These are phyloP conservation scores for Tetheella fluctuosa DNA, from an alignment of 2,888 invertebrate genomes.

Conservation along the genomic window DNA sequence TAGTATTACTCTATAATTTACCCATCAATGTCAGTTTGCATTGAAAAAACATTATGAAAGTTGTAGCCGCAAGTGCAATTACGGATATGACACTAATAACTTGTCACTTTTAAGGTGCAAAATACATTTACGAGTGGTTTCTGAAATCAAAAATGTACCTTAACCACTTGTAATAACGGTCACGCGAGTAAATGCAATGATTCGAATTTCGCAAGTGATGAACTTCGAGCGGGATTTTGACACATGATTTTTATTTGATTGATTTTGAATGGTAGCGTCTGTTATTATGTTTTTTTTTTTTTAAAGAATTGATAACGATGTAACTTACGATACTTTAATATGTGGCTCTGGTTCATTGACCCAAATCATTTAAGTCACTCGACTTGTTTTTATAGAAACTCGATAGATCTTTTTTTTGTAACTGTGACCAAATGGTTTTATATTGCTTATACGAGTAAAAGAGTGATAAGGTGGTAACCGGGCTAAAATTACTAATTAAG, in stretches of 20 bases:
- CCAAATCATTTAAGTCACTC: slow-evolving; percentile 4
- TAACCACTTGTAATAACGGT: not conserved
- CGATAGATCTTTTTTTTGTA: not conserved
- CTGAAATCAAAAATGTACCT: slow-evolving; percentile 9
- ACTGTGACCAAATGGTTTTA: not conserved
- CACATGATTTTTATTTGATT: not conserved
- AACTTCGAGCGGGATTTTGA: not conserved
- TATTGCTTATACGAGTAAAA: no score
- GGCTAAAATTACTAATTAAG: no score
- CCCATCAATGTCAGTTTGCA: not conserved
- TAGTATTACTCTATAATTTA: not conserved
- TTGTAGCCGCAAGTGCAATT: slow-evolving; percentile 24
- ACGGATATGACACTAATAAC: slow-evolving; percentile 36
- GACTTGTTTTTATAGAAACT: not conserved
- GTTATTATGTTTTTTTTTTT: not conserved
- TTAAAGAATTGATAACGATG: not conserved
- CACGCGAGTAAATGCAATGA: not conserved
- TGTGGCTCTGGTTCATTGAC: not conserved
- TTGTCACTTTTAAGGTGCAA: slow-evolving; percentile 31
- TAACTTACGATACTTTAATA: slow-evolving; percentile 4
- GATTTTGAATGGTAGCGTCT: not conserved
- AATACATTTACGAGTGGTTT: slow-evolving; percentile 14
- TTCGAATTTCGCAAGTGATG: not conserved
- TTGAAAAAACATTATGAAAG: not conserved
- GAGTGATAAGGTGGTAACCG: no score